Evolutionary conservation across 2,888 invertebrate genomes (phyloP), one percentile per base, ranked within the genome.

Genomic region (Sarcophaga carnaria): DNA sequence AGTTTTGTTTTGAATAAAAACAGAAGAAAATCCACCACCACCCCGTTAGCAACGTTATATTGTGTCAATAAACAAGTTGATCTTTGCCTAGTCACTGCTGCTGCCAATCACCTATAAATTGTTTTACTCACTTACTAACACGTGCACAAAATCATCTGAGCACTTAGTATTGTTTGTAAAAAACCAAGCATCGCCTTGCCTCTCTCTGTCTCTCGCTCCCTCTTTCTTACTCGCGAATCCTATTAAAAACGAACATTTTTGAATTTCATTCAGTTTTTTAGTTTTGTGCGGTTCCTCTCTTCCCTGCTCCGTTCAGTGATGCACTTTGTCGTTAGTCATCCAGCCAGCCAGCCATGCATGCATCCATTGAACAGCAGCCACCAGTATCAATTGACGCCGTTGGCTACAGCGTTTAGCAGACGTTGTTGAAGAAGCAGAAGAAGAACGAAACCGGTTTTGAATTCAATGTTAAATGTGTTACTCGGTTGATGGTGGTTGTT

Each of bases 251-350:
- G 17, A 17, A 54, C 2, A 14, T 54, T 54, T 54, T 75, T 75
- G 78, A 59, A 86, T 80, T 86, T 86, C 86, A 84, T 86, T 86
- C 86, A 86, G 80, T 86, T 71, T 67, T 76, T 77, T 54, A 3
- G 2, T 2, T 49, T 49, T 54, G 54, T 17, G 4, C 14, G 4
- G 0, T 17, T 54, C 54, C 10, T 10, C 54, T 14, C 14, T 54
- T 54, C 17, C 1, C 54, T 10, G 54, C 54, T 54, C 54, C 37
- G 37, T 37, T 78, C 80, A 81, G 78, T 81, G 80, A 78, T 86
- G 83, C 83, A 78, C 86, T 81, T 37, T 37, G 75, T 86, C 70
- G 86, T 86, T 83, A 86, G 86, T 83, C 86, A 86, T 86, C 71
- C 72, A 76, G 45, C 22, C 49, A 71, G 22, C 22, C 22, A 22